Evolutionary conservation across 1,140 invertebrate species (phyloP).

Genomic region (Trichonephila clavipes): DNA sequence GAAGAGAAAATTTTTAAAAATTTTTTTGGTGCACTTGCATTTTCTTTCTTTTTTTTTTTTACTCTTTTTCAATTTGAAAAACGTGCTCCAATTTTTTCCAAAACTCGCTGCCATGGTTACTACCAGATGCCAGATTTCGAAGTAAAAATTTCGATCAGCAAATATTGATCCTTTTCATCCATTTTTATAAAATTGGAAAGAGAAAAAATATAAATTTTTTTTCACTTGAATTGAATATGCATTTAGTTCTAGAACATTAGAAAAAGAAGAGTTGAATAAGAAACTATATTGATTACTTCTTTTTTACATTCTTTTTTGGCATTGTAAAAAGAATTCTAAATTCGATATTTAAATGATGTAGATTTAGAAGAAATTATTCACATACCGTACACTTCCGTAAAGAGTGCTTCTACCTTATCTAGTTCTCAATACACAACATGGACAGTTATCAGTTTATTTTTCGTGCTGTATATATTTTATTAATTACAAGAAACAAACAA

Average conservation of each 20-base stretch:
- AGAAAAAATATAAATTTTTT: neutral
- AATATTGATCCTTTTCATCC: slow-evolving; percentile 36
- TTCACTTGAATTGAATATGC: neutral
- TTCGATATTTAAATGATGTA: too few relatives aligned
- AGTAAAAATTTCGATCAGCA: slow-evolving; percentile 33
- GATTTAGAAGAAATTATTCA: too few relatives aligned
- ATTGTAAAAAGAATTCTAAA: too few relatives aligned
- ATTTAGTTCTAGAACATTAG: neutral
- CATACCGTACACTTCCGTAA: too few relatives aligned
- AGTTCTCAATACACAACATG: too few relatives aligned
- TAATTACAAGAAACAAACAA: too few relatives aligned
- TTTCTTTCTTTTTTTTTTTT: neutral
- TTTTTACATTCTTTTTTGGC: too few relatives aligned
- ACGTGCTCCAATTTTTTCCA: neutral
- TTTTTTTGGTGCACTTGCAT: neutral
- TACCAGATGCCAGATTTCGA: slow-evolving; percentile 1
- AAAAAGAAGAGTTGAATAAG: neutral
- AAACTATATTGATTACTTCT: neutral
- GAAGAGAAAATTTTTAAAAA: neutral
- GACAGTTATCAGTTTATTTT: too few relatives aligned
- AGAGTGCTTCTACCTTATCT: too few relatives aligned
- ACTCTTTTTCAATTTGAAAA: neutral
- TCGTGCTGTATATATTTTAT: too few relatives aligned
- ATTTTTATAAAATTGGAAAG: slow-evolving; percentile 17
- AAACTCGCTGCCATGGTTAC: neutral